Evolutionary conservation across 1,140 invertebrate genomes (phyloP), one percentile per base, ranked within the genome.

Genomic region (Phortica variegata): DNA sequence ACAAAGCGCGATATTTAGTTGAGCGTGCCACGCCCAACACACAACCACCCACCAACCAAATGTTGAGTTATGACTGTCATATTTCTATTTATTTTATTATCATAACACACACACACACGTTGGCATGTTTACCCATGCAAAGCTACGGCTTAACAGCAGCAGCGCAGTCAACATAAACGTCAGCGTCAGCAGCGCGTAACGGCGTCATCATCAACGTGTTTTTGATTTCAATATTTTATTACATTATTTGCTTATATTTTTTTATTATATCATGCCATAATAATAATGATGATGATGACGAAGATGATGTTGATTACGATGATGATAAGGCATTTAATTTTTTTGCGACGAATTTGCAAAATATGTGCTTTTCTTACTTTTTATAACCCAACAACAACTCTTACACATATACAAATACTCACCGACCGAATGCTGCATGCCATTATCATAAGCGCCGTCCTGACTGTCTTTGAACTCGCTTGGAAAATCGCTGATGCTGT

Each of bases 371-470:
- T 34, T n/a, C n/a, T n/a, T n/a, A n/a, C n/a, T n/a, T 61, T 61
- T 56, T 66, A 58, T 56, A 42, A 26, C 32, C 47, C 45, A 31
- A 56, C 41, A 43, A 33, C 17, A 16, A 29, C 8, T n/a, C 13
- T 33, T 40, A 23, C 12, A 44, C 12, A 16, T 29, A 45, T 19
- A 19, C 26, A 16, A 7, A 45, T 42, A 55, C 71, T 73, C 59
- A 84, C 83, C 82, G 58, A 83, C 83, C 46, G 81, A 80, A 52
- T 84, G 82, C 18, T 80, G 81, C 52, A 78, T 77, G 54, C 80
- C 79, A 70, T 76, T 76, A 55, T 76, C 74, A 47, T 74, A 75
- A 54, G 61, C 55, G 32, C 57, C 60, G 21, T 74, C 71, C 52
- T 74, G 71, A 20, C 65, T 72, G 48, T 73, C 71, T 49, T 83